phyloP scores from a whole-genome alignment of 2,888 invertebrate genomes.

The Beris chalybata region DNA sequence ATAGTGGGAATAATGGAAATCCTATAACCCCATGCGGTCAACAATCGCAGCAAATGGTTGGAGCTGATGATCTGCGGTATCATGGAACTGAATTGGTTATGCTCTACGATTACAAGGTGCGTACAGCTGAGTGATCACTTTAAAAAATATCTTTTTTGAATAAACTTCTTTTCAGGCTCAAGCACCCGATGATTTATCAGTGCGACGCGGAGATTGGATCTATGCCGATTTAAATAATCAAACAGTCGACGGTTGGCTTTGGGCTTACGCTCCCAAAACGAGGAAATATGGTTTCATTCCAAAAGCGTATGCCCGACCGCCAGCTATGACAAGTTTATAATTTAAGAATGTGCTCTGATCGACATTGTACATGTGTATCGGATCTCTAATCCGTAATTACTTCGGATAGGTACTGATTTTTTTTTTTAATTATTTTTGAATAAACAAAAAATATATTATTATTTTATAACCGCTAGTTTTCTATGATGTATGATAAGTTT shows the following conservation, averaged over 20 bases:
- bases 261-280: constrained; percentile 92
- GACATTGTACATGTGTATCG: neutral
- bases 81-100: constrained; percentile 91
- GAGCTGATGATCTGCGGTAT: constrained; percentile 70
- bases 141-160: neutral
- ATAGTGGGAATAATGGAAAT: constrained; percentile 34
- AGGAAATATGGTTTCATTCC: constrained; percentile 94
- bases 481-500: too few species aligned
- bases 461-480: neutral
- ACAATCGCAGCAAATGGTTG: constrained; percentile 49
- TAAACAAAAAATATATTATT: constrained; percentile 17
- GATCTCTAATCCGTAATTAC: neutral
- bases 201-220: constrained; percentile 91
- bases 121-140: neutral
- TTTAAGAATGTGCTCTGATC: neutral
- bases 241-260: constrained; percentile 92
- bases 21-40: constrained; percentile 39
- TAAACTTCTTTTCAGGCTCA: constrained; percentile 65
- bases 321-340: constrained; percentile 77
- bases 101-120: constrained; percentile 90
- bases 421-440: constrained; percentile 19
- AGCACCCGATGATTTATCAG: constrained; percentile 89
- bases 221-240: constrained; percentile 92
- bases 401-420: constrained; percentile 26
- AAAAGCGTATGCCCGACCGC: constrained; percentile 89